These are phyloP conservation scores for Scomber scombrus DNA, from an alignment of 2,113 vertebrate genomes.

Conservation along the genomic window DNA sequence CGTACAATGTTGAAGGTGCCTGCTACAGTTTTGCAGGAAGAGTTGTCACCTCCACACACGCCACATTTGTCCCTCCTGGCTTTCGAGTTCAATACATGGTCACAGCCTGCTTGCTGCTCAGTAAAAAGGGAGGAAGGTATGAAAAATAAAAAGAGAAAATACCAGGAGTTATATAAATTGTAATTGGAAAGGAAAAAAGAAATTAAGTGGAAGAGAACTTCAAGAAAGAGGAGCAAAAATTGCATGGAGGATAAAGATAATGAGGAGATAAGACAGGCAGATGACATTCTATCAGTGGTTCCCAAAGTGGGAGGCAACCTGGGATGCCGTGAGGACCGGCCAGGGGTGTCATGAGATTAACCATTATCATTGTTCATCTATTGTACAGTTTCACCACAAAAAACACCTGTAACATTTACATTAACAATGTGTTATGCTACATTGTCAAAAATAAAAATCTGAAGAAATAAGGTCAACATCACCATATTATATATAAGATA, in stretches of 20 bases:
- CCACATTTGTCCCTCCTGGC: constrained; percentile 98
- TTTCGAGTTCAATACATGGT: constrained; percentile 98
- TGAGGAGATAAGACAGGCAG: not conserved
- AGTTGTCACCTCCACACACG: constrained; percentile 98
- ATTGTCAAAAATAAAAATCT: too few relatives aligned
- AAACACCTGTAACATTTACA: too few relatives aligned
- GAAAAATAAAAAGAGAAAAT: not conserved
- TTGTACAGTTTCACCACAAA: too few relatives aligned
- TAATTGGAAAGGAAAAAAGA: constrained; percentile 1
- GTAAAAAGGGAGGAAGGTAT: constrained; percentile 33
- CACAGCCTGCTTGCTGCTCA: constrained; percentile 97
- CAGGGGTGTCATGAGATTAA: too few relatives aligned
- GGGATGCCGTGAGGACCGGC: too few relatives aligned
- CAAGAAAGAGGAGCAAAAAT: not conserved
- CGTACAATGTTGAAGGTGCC: constrained; percentile 95
- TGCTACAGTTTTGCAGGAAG: constrained; percentile 96
- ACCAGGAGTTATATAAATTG: not conserved
- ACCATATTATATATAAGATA: too few relatives aligned
- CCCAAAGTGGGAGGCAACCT: too few relatives aligned
- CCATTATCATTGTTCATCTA: too few relatives aligned
- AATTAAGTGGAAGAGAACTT: not conserved
- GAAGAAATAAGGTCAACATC: too few relatives aligned
- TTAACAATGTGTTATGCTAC: too few relatives aligned
- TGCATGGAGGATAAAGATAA: not conserved
- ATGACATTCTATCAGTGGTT: not conserved